Evolutionary conservation across 2,113 vertebrate genomes (phyloP).

Genomic region (Poecile atricapillus): DNA sequence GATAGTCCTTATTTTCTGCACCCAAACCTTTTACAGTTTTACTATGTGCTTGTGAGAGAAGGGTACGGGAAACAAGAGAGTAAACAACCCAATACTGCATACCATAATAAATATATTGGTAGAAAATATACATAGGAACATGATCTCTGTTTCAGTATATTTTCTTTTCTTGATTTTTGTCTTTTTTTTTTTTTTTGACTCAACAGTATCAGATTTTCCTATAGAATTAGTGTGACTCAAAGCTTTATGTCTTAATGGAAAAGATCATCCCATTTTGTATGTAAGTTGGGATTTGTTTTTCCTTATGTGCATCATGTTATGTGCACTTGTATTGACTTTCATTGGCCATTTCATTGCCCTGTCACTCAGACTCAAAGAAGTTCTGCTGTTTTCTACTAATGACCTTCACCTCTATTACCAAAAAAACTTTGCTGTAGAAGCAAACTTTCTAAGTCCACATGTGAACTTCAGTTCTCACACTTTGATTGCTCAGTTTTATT

Average conservation of each 20-base stretch:
- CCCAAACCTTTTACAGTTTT: not conserved
- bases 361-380: not conserved
- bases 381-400: not conserved
- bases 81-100: not conserved
- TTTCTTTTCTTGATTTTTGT: not conserved
- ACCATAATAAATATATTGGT: not conserved
- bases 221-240: not conserved
- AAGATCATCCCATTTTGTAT: not conserved
- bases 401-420: not conserved
- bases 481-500: not conserved
- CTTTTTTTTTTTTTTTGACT: not conserved
- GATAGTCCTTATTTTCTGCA: not conserved
- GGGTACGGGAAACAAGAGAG: not conserved
- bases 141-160: not conserved
- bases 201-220: not conserved
- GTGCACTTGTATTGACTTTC: not conserved
- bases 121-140: not conserved
- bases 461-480: not conserved
- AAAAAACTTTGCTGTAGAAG: not conserved
- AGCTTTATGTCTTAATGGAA: not conserved
- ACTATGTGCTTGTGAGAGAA: not conserved
- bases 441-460: not conserved
- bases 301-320: rapidly evolving
- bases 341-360: not conserved
- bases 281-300: not conserved